Evolutionary conservation across 2,113 vertebrate species (phyloP).

Genomic region (Crotalus horridus): DNA sequence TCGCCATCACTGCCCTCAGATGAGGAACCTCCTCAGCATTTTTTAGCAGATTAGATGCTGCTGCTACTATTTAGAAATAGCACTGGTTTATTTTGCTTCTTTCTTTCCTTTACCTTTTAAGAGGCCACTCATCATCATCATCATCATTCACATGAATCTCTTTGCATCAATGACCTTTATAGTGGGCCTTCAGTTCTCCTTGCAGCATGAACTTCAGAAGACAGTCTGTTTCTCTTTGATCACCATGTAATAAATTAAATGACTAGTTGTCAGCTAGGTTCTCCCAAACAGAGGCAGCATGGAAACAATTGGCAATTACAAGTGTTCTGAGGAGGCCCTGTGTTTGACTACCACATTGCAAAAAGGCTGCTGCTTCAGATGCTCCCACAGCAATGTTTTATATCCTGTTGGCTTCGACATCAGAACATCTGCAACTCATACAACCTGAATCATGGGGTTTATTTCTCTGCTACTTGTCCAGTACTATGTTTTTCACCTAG

Average conservation of each 20-base stretch:
- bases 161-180: conserved; percentile 14
- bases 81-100: background rate
- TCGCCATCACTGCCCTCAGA: background rate
- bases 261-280: background rate
- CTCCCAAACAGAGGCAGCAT: background rate
- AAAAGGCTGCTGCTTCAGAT: background rate
- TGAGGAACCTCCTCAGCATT: background rate
- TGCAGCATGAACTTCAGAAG: conserved; percentile 21
- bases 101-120: background rate
- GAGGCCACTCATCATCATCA: background rate
- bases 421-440: background rate
- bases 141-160: background rate
- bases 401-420: background rate
- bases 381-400: background rate
- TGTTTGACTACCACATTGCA: background rate
- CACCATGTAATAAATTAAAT: background rate
- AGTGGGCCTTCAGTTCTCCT: conserved; percentile 13
- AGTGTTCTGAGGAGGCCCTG: rapidly evolving
- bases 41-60: background rate
- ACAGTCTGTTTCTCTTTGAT: background rate
- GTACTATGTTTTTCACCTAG: background rate
- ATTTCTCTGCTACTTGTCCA: background rate
- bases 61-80: background rate
- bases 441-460: background rate
- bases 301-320: background rate